A percentile compares a stretch with the other conserved stretches of the same genome.
These are phyloP conservation scores for Promerops cafer DNA, from an alignment of 2,113 vertebrate genomes.

Conservation along the genomic window DNA sequence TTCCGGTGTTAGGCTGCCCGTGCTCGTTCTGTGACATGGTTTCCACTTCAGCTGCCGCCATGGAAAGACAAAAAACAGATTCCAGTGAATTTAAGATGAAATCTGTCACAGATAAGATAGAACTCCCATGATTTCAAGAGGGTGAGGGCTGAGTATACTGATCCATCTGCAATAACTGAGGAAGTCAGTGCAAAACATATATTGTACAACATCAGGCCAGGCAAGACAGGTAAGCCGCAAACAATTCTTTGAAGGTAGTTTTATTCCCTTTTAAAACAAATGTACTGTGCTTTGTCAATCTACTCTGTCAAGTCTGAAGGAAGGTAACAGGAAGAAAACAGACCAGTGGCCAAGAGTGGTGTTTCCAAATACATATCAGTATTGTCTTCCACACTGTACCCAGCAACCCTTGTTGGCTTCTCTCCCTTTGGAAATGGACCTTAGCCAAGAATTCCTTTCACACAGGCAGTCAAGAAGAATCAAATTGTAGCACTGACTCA, in stretches of 20 bases:
- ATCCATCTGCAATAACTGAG: neutral
- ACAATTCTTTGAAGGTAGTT: neutral
- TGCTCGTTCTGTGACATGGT: neutral
- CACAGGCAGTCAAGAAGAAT: neutral
- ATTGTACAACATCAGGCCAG: neutral
- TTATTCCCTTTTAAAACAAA: neutral
- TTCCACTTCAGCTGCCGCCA: neutral
- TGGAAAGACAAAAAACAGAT: neutral
- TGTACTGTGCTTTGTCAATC: neutral
- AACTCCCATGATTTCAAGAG: neutral
- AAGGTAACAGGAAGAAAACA: neutral
- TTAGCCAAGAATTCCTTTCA: neutral
- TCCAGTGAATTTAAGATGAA: neutral
- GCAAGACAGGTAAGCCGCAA: neutral
- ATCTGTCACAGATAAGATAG: neutral
- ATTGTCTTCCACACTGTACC: neutral
- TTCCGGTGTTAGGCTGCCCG: neutral
- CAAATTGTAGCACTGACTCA: neutral
- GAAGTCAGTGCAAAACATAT: neutral
- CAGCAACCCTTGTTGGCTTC: neutral
- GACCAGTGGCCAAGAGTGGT: neutral
- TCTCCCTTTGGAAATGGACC: neutral
- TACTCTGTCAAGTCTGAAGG: neutral
- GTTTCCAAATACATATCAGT: neutral
- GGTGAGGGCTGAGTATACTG: fast-evolving